phyloP scores from a whole-genome alignment of 1,140 invertebrate genomes.

The Megalopta genalis region DNA sequence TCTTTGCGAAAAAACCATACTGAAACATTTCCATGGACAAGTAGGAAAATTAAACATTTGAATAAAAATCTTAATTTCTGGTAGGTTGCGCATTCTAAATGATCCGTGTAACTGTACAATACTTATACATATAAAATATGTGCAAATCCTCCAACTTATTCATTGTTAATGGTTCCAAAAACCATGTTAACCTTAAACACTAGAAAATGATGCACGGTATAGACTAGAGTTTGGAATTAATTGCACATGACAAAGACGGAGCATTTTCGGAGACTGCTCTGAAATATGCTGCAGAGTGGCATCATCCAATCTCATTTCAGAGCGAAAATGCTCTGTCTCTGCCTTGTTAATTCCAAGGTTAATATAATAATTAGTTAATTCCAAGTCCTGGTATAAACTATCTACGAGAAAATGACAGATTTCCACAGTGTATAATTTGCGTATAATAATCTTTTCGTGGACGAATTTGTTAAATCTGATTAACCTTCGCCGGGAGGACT shows the following conservation, averaged over 20 bases:
- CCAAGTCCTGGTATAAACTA: too few relatives aligned
- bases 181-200: neutral
- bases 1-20: neutral
- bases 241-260: too few relatives aligned
- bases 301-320: neutral
- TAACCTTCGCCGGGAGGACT: too few relatives aligned
- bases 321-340: neutral
- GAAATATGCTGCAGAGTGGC: too few relatives aligned
- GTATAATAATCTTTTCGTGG: too few relatives aligned
- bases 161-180: too few relatives aligned
- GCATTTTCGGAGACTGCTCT: too few relatives aligned
- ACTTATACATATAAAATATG: neutral
- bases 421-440: too few relatives aligned
- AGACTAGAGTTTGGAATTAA: neutral
- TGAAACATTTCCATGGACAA: neutral
- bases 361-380: too few relatives aligned
- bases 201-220: neutral
- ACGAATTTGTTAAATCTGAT: too few relatives aligned
- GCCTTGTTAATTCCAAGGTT: too few relatives aligned
- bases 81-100: constrained; percentile 14
- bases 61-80: constrained; percentile 25
- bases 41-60: neutral
- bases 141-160: neutral
- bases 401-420: too few relatives aligned
- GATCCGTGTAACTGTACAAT: neutral